A percentile compares a stretch with the other conserved stretches of the same genome.
phyloP scores from a whole-genome alignment of 2,113 vertebrate species.

The Arothron firmamentum region DNA sequence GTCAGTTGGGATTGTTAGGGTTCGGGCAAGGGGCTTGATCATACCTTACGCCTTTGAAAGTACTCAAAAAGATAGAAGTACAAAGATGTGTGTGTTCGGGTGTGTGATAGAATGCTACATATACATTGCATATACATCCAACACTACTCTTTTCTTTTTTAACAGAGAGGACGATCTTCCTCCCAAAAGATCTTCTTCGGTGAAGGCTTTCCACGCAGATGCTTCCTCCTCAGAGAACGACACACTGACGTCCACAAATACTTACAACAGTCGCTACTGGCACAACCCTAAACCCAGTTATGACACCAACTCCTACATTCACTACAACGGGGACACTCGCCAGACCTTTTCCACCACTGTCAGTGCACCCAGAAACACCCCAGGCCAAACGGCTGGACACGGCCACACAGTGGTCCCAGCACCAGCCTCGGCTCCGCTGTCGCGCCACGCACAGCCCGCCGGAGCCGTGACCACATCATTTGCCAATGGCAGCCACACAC shows the following conservation, averaged over 20 bases:
- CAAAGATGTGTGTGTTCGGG: too few relatives aligned
- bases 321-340: constrained; percentile 82
- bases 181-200: constrained; percentile 86
- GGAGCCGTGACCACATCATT: constrained; percentile 28
- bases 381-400: constrained; percentile 46
- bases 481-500: constrained; percentile 83
- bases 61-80: too few relatives aligned
- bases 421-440: constrained; percentile 51
- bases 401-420: constrained; percentile 35
- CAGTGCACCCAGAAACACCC: constrained; percentile 36
- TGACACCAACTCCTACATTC: constrained; percentile 84
- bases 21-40: too few relatives aligned
- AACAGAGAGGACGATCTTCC: constrained; percentile 95
- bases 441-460: constrained; percentile 53
- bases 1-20: too few relatives aligned
- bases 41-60: too few relatives aligned
- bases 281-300: constrained; percentile 87
- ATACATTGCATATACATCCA: too few relatives aligned
- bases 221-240: constrained; percentile 95
- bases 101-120: too few relatives aligned
- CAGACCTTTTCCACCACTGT: constrained; percentile 80
- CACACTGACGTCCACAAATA: constrained; percentile 94
- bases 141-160: background rate
- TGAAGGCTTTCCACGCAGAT: constrained; percentile 90
- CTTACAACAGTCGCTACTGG: constrained; percentile 96